These are phyloP conservation scores for Tetramorium bicarinatum DNA, from an alignment of 2,888 invertebrate species.

Conservation along the genomic window DNA sequence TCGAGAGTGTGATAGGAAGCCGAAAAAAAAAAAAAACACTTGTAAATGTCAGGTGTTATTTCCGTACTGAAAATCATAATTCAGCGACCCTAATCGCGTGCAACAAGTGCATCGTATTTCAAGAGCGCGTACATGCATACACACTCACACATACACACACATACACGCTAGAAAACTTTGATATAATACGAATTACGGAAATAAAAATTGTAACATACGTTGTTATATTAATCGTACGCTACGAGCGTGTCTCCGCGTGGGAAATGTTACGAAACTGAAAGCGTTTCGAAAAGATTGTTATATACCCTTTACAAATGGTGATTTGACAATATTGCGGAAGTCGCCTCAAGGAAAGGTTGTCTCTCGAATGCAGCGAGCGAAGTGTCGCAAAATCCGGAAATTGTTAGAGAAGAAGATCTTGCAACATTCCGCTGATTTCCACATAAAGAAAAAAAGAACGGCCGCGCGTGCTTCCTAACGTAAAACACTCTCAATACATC, in stretches of 20 bases:
- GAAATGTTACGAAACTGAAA: constrained; percentile 52
- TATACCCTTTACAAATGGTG: constrained; percentile 49
- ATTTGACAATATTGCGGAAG: constrained; percentile 57
- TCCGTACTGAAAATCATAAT: constrained; percentile 49
- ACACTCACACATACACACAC: not conserved
- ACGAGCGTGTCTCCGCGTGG: constrained; percentile 37
- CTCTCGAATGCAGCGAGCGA: constrained; percentile 42
- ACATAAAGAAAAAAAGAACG: constrained; percentile 42
- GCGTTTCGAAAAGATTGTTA: constrained; percentile 49
- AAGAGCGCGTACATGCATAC: constrained; percentile 44
- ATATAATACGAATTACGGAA: constrained; percentile 66
- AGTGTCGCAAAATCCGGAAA: constrained; percentile 55
- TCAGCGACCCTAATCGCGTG: constrained; percentile 31
- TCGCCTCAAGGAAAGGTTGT: constrained; percentile 37
- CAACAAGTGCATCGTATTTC: constrained; percentile 61
- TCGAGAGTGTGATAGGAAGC: constrained; percentile 79
- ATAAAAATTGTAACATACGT: constrained; percentile 61
- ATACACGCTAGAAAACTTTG: constrained; percentile 59
- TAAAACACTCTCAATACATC: constrained; percentile 78
- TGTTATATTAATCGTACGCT: constrained; percentile 53
- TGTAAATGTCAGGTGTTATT: constrained; percentile 62
- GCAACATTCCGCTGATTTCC: constrained; percentile 72
- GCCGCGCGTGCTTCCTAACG: constrained; percentile 68
- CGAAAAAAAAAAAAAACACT: constrained; percentile 51
- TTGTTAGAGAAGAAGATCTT: constrained; percentile 54